Evolutionary conservation across 2,888 invertebrate genomes (phyloP).

Genomic region (Andrena hattorfiana): DNA sequence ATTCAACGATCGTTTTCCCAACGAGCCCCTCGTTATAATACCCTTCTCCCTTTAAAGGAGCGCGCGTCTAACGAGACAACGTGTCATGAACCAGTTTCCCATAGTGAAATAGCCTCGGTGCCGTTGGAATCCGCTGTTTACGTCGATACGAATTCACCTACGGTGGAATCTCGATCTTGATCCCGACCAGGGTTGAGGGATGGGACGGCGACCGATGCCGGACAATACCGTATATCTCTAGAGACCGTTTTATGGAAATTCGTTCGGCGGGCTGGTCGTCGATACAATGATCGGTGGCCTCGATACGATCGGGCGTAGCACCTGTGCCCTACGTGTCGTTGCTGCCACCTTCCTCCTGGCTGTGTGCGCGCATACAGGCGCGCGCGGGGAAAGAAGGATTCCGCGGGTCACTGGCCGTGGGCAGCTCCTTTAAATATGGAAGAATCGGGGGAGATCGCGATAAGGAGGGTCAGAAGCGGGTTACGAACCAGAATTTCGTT

Average conservation of each 20-base stretch:
- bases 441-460: constrained; percentile 83
- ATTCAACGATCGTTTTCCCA: not conserved
- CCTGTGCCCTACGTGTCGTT: constrained; percentile 83
- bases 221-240: constrained; percentile 74
- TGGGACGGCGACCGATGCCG: constrained; percentile 59
- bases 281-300: constrained; percentile 83
- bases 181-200: constrained; percentile 71
- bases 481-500: constrained; percentile 81
- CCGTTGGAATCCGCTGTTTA: constrained; percentile 77
- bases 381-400: constrained; percentile 42
- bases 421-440: constrained; percentile 82
- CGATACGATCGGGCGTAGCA: constrained; percentile 82
- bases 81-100: constrained; percentile 38
- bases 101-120: constrained; percentile 27
- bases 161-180: constrained; percentile 76
- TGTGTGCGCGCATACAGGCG: constrained; percentile 21
- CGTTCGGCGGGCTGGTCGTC: constrained; percentile 77
- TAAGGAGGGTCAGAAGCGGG: constrained; percentile 80
- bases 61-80: not conserved
- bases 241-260: constrained; percentile 83
- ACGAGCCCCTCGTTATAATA: not conserved
- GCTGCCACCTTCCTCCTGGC: constrained; percentile 57
- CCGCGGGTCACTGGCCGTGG: constrained; percentile 78
- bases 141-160: constrained; percentile 72
- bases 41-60: not conserved